A percentile compares a stretch with the other conserved stretches of the same genome.
Evolutionary conservation across 2,113 vertebrate genomes (phyloP).

Genomic region (Calonectris borealis): DNA sequence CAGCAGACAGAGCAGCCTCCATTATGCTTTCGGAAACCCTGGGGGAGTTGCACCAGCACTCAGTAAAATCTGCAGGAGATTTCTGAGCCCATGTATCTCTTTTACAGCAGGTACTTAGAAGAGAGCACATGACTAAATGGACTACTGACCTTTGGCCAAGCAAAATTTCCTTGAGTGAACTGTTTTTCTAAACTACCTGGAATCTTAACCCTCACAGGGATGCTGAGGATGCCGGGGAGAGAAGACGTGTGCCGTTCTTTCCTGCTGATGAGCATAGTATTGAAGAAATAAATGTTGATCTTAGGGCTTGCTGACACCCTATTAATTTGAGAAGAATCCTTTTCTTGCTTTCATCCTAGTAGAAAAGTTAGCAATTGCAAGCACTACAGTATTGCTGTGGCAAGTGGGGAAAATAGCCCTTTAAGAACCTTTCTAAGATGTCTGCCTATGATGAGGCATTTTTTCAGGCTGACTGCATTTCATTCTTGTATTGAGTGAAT

Average conservation of each 20-base stretch:
- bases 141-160: neutral
- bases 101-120: neutral
- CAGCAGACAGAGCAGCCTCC: constrained; percentile 6
- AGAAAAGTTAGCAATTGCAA: neutral
- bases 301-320: neutral
- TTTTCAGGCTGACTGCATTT: neutral
- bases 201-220: neutral
- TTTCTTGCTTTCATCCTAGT: neutral
- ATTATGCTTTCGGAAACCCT: constrained; percentile 40
- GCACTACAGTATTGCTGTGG: neutral
- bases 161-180: neutral
- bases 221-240: neutral
- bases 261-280: neutral
- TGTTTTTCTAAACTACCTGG: neutral
- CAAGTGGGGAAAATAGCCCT: neutral
- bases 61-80: neutral
- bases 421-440: neutral
- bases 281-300: neutral
- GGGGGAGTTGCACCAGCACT: neutral
- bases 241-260: neutral
- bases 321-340: neutral
- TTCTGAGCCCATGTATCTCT: neutral
- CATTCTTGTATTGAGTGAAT: neutral
- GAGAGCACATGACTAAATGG: neutral
- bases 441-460: neutral